These are phyloP conservation scores for Orbicella faveolata DNA, from an alignment of 64 coral and sea anemone species.

Conservation along the genomic window DNA sequence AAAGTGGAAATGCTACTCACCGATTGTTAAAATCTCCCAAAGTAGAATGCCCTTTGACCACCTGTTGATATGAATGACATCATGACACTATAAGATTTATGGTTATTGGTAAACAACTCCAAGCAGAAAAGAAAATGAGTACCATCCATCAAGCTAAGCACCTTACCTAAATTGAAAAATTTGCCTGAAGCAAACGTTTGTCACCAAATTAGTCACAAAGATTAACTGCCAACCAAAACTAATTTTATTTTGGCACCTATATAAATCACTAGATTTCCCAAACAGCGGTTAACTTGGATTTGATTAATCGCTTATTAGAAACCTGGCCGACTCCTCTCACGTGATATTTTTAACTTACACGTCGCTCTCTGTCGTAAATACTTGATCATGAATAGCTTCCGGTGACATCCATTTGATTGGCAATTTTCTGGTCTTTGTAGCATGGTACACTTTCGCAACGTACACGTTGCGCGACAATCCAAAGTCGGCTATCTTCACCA, in stretches of 20 bases:
- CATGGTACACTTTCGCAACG: constrained; percentile 52
- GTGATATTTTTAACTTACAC: constrained; percentile 58
- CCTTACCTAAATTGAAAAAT: no score
- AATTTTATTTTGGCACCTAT: no score
- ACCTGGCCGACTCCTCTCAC: neutral
- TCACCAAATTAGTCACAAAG: neutral
- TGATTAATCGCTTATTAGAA: neutral
- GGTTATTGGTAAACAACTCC: neutral
- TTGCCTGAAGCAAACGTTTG: neutral
- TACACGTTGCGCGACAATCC: constrained; percentile 73
- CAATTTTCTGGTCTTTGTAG: constrained; percentile 43
- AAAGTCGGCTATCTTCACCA: constrained; percentile 69
- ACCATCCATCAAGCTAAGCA: no score
- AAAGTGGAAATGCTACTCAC: neutral
- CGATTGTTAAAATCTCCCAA: constrained; percentile 43
- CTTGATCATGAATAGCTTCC: constrained; percentile 83
- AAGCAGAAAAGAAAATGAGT: no score
- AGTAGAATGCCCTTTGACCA: constrained; percentile 31
- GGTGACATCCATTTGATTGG: constrained; percentile 65
- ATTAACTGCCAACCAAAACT: no score
- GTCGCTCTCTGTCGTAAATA: constrained; percentile 70
- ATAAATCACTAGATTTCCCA: no score
- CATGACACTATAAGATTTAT: no score
- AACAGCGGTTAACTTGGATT: no score
- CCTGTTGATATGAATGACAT: neutral